Conservation (phyloP, 2,888 invertebrate genomes). For the Campoplex nolae region DNA sequence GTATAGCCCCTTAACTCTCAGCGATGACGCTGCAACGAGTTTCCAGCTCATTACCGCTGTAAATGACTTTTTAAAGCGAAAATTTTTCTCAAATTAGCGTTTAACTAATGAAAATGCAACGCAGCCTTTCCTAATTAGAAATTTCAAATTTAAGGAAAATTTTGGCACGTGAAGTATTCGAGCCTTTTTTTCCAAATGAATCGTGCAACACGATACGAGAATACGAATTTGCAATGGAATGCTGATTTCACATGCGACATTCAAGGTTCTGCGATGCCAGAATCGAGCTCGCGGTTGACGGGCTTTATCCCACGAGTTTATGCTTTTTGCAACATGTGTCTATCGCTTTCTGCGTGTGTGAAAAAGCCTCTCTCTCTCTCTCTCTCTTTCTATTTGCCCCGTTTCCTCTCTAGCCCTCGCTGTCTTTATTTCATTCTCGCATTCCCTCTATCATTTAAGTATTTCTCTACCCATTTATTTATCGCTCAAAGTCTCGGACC, state of each 20-base stretch:
- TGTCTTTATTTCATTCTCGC: not conserved
- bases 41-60: not conserved
- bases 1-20: not conserved
- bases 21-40: not conserved
- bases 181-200: not conserved
- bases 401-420: constrained; percentile 23
- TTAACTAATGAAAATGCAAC: not conserved
- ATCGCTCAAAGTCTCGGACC: constrained; percentile 65
- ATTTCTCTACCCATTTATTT: constrained; percentile 57
- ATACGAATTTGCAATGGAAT: not conserved
- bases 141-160: not conserved
- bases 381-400: not conserved
- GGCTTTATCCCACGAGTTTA: constrained; percentile 17
- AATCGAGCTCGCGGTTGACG: not conserved
- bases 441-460: constrained; percentile 33
- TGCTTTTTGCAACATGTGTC: constrained; percentile 39
- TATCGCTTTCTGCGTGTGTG: constrained; percentile 48
- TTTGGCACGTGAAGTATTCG: not conserved
- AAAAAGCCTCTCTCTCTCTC: not conserved
- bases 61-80: not conserved
- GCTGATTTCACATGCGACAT: not conserved
- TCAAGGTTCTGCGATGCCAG: not conserved
- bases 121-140: not conserved
- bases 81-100: not conserved
- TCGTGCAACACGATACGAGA: not conserved